These are phyloP conservation scores for Ormyrus rosae DNA, from an alignment of 2,888 invertebrate genomes.

Conservation along the genomic window DNA sequence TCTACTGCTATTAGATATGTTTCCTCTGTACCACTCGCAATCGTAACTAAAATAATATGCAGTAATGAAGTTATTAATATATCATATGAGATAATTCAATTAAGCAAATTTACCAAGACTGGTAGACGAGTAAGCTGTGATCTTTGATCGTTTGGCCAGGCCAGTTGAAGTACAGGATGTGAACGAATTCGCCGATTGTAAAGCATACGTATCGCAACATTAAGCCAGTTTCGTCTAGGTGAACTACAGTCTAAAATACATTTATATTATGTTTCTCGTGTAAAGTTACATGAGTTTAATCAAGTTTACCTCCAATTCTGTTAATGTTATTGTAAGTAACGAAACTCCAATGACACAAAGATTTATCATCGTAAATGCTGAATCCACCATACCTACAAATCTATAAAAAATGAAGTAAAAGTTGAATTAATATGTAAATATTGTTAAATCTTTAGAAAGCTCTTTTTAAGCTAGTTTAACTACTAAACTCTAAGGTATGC, in stretches of 20 bases:
- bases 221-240: not conserved
- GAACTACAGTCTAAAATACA: slow-evolving; percentile 3
- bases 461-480: not conserved
- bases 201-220: slow-evolving; percentile 9
- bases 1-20: too few relatives aligned
- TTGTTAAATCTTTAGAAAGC: not conserved
- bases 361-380: slow-evolving; percentile 7
- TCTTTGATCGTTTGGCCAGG: slow-evolving; percentile 36
- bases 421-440: not conserved
- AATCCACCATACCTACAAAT: slow-evolving; percentile 15
- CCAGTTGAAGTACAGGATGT: slow-evolving; percentile 33
- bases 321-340: slow-evolving; percentile 3
- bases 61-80: too few relatives aligned
- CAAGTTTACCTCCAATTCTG: slow-evolving; percentile 27
- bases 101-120: slow-evolving; percentile 25
- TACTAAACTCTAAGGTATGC: slow-evolving; percentile 40
- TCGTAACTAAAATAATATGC: slow-evolving; percentile 11
- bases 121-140: slow-evolving; percentile 29
- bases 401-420: not conserved
- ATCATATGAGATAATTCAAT: too few relatives aligned
- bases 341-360: slow-evolving; percentile 11
- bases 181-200: slow-evolving; percentile 2
- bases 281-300: not conserved
- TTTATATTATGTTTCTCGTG: not conserved
- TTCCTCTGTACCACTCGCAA: slow-evolving; percentile 26